Evolutionary conservation across 2,797 vertebrate genomes (phyloP), one percentile per base, ranked within the genome.

Genomic region (Austrolebias charrua): DNA sequence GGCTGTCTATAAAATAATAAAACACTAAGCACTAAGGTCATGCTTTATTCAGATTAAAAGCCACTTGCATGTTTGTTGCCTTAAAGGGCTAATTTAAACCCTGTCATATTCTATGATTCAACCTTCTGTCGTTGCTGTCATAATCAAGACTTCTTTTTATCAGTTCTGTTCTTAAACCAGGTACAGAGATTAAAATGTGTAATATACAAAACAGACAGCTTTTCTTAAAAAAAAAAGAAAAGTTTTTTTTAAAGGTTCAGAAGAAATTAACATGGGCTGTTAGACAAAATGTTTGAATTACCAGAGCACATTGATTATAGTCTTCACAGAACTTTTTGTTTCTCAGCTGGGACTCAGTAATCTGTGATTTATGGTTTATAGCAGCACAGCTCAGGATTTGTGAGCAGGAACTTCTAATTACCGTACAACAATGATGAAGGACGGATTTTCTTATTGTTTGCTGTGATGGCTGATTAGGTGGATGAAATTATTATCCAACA

Each of bases 21-120:
- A 86, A 78, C 38, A 76, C 59, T 48, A 52, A 83, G 72, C 71
- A 48, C 75, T 70, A 62, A 85, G 77, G 79, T 86, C 85, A 87
- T 89, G 63, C 78, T 90, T 92, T 91, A 91, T 91, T 92, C 78
- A 90, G 69, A 71, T 68, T 80, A 82, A 87, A 80, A 89, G 86
- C 79, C 69, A 75, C 69, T 69, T 71, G 69, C 83, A 70, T 77
- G 81, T 74, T 63, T 76, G 55, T 73, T 73, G 65, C 62, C 33
- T 67, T 59, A 54, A 83, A 82, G 67, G 64, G 59, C 73, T 66
- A 75, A 84, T 86, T 86, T 86, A 88, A 85, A 79, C 66, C 51
- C 67, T 56, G 60, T 74, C 43, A 16, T 20, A 63, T 60, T 75
- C 33, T 50, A 24, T 71, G 46, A 73, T 64, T 69, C 51, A 18